phyloP scores from a whole-genome alignment of 1,140 invertebrate species.

The Drosophila nigromelanica region DNA sequence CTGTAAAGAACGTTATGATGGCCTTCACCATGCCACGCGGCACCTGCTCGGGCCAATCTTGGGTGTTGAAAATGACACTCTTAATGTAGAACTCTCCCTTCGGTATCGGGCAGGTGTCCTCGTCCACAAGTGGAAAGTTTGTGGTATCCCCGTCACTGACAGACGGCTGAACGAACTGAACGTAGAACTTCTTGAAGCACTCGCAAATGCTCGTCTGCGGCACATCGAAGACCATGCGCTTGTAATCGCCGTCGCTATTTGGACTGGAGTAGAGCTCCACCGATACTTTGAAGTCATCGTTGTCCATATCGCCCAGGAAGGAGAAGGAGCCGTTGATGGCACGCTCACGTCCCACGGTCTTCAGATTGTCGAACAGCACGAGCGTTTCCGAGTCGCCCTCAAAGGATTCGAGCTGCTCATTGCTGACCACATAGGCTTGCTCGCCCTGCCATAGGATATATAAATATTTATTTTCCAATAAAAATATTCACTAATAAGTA shows the following conservation, averaged over 20 bases:
- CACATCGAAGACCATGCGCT: slow-evolving; percentile 72
- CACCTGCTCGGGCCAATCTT: slow-evolving; percentile 74
- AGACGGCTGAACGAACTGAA: slow-evolving; percentile 74
- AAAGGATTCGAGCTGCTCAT: slow-evolving; percentile 69
- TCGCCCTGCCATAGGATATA: slow-evolving; percentile 39
- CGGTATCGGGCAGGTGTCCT: slow-evolving; percentile 70
- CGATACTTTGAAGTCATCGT: slow-evolving; percentile 70
- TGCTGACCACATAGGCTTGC: slow-evolving; percentile 68
- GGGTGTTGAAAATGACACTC: slow-evolving; percentile 61
- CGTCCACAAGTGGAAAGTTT: slow-evolving; percentile 67
- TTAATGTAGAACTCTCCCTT: slow-evolving; percentile 70
- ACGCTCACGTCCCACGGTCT: slow-evolving; percentile 61
- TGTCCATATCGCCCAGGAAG: slow-evolving; percentile 68
- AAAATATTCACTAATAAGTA: background rate
- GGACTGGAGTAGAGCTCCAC: slow-evolving; percentile 76
- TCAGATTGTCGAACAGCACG: slow-evolving; percentile 56
- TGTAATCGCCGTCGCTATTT: slow-evolving; percentile 72
- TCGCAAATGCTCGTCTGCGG: slow-evolving; percentile 74
- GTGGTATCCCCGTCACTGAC: slow-evolving; percentile 61
- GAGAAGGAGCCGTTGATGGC: slow-evolving; percentile 65
- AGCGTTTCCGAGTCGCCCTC: slow-evolving; percentile 67
- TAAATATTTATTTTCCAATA: too few species aligned
- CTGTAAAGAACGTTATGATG: slow-evolving; percentile 63
- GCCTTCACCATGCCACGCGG: slow-evolving; percentile 75
- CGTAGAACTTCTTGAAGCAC: slow-evolving; percentile 78